Percentiles rank a stretch among this genome's conserved stretches.
These are phyloP conservation scores for Acronicta aceris DNA, from an alignment of 2,888 invertebrate species.

Conservation along the genomic window DNA sequence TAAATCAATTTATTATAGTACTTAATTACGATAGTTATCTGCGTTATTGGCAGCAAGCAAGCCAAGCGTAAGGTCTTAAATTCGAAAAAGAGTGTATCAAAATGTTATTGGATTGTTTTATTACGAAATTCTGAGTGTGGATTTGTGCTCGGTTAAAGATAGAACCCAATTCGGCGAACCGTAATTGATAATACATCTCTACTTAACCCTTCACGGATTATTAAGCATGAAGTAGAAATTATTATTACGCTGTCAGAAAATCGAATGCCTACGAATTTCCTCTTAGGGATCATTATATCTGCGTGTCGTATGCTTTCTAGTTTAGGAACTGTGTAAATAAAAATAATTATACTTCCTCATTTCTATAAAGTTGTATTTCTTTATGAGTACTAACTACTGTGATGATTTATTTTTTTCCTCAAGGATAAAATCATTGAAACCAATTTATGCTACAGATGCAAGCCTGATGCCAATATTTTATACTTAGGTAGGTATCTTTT, in stretches of 20 bases:
- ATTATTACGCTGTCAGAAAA: neutral
- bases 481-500: constrained; percentile 8
- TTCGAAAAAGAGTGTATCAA: too few species aligned
- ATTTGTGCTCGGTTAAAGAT: too few species aligned
- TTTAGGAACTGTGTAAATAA: neutral
- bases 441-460: neutral
- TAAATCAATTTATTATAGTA: too few species aligned
- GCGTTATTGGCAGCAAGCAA: too few species aligned
- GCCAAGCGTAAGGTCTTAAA: too few species aligned
- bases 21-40: too few species aligned
- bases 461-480: neutral
- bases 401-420: neutral
- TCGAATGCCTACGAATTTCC: constrained; percentile 23
- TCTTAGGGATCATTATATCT: constrained; percentile 5
- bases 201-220: too few species aligned
- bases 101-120: too few species aligned
- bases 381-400: neutral
- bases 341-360: neutral
- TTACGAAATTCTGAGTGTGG: too few species aligned
- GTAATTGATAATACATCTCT: too few species aligned
- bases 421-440: neutral
- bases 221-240: too few species aligned
- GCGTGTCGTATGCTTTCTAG: neutral
- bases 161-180: too few species aligned
- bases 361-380: neutral